Evolutionary conservation across 2,888 invertebrate genomes (phyloP), one percentile per base, ranked within the genome.

Genomic region (Eupithecia insigniata): DNA sequence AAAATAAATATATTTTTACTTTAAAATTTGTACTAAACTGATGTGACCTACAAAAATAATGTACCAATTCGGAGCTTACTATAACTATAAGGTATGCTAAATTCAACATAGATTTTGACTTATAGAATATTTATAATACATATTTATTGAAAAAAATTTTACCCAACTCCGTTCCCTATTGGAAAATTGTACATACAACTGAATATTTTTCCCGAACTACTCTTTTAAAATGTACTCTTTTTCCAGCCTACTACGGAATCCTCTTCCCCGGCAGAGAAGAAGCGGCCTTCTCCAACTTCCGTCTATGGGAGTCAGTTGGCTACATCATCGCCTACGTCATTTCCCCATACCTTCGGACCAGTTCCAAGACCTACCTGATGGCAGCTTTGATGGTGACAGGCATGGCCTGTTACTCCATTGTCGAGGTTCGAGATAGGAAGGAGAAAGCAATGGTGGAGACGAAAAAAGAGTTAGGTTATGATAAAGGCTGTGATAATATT

Each of bases 261-360:
- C 88, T 96, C n/a, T 96, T 96, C 83, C 95, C 95, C 0, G 92
- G 94, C 0, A 88, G 95, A 77, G 95, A 96, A 81, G 96, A 96
- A 81, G 96, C 96, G 0, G 96, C 96, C 0, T 96, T 96, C 89
- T 95, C 96, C 58, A 96, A 96, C 90, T 96, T 96, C 90, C 90
- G 96, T 0, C 92, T 96, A 3, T 96, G 96, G 96, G 96, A 96
- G 83, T 95, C 96, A 0, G 86, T 95, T 0, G 96, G 96, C 4
- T 96, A 95, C 86, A 95, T 96, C 75, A 90, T 96, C 14, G 95
- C 96, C 1, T 96, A 96, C 83, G 87, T 95, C 43, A 92, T 95
- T 76, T 95, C 95, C 1, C 92, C 95, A 4, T 90, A 91, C 78
- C 80, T 96, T 2, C 90, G 95, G 67, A 94, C 95, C 22, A 86